Conservation (phyloP, 2,888 invertebrate species). For the Hypomecis atomaria region DNA sequence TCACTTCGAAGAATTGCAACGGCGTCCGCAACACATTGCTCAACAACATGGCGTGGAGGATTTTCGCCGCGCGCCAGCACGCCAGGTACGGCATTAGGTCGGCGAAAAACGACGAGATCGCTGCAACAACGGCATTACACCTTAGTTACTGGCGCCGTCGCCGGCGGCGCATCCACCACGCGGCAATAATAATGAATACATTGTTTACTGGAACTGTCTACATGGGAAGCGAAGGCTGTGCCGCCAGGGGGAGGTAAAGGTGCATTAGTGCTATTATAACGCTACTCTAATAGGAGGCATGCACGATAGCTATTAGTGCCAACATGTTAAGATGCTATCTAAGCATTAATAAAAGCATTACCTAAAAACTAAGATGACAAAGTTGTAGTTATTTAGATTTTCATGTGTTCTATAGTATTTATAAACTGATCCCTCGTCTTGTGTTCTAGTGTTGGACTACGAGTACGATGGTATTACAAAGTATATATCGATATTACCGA, state of each 20-base stretch:
- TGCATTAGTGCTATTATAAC: conserved; percentile 30
- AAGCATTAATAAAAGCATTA: conserved; percentile 33
- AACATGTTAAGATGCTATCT: conserved; percentile 14
- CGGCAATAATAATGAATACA: conserved; percentile 73
- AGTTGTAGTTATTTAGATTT: conserved; percentile 11
- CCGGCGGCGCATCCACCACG: conserved; percentile 17
- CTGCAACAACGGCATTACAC: conserved; percentile 85
- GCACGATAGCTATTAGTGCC: conserved; percentile 29
- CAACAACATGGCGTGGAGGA: conserved; percentile 86
- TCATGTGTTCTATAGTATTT: conserved; percentile 37
- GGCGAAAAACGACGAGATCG: conserved; percentile 86
- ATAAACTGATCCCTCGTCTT: conserved; percentile 69
- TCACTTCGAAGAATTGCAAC: conserved; percentile 91
- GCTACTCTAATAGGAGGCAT: conserved; percentile 39
- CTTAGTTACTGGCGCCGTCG: conserved; percentile 40
- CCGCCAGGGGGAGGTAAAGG: conserved; percentile 14
- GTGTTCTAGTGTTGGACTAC: conserved; percentile 3
- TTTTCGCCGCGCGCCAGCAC: conserved; percentile 87
- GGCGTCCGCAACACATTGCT: conserved; percentile 87
- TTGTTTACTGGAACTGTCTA: conserved; percentile 58
- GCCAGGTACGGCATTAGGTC: conserved; percentile 89
- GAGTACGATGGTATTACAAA: background rate
- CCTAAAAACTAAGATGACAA: conserved; percentile 19
- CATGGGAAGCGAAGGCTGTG: conserved; percentile 22
- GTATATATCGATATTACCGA: background rate